phyloP scores from a whole-genome alignment of 2,888 invertebrate species.

The Melanargia galathea region DNA sequence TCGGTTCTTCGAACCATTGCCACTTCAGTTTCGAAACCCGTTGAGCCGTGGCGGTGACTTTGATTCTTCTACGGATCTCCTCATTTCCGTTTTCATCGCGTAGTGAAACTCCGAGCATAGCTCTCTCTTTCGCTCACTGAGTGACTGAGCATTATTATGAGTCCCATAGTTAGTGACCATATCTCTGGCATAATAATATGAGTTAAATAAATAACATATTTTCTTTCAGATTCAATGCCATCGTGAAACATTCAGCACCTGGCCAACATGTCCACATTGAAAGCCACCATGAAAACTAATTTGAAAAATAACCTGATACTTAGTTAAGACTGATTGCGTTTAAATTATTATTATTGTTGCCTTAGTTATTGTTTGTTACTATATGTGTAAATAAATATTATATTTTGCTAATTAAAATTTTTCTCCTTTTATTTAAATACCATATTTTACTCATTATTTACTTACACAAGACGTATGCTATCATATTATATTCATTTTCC shows the following conservation, averaged over 20 bases:
- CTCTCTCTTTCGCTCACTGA: too few relatives aligned
- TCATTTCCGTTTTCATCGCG: too few relatives aligned
- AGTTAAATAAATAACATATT: neutral
- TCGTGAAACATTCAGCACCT: conserved; percentile 81
- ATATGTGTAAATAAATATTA: conserved; percentile 66
- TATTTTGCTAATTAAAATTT: conserved; percentile 38
- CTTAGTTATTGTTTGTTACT: conserved; percentile 61
- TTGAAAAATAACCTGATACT: conserved; percentile 33
- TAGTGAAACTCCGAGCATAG: too few relatives aligned
- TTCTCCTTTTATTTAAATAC: neutral
- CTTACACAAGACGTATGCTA: neutral
- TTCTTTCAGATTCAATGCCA: conserved; percentile 80
- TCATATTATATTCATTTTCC: neutral
- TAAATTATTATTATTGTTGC: conserved; percentile 40
- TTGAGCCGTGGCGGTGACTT: too few relatives aligned
- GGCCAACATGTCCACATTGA: conserved; percentile 68
- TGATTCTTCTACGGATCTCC: too few relatives aligned
- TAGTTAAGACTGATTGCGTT: conserved; percentile 41
- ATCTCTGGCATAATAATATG: neutral
- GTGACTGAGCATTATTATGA: too few relatives aligned
- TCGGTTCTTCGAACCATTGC: too few relatives aligned
- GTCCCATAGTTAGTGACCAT: too few relatives aligned
- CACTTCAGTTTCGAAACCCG: too few relatives aligned
- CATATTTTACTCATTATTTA: neutral
- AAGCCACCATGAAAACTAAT: conserved; percentile 58